Conservation (phyloP, 2,113 vertebrate genomes). For the Zapus hudsonius region DNA sequence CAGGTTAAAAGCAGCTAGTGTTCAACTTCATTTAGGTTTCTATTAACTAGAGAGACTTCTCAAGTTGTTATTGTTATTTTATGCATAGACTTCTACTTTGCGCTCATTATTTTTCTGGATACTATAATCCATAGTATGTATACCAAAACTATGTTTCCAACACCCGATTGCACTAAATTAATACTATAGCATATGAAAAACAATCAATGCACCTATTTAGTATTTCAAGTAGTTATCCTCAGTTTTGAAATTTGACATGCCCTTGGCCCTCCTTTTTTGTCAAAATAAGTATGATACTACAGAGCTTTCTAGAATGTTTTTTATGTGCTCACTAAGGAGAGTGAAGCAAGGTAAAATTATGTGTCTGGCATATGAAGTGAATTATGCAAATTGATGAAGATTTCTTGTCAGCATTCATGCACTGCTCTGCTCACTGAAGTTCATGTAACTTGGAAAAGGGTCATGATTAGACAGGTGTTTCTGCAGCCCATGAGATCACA, state of each 20-base stretch:
- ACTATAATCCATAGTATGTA: constrained; percentile 52
- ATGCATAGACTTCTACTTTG: constrained; percentile 39
- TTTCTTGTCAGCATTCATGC: constrained; percentile 71
- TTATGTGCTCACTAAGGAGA: neutral
- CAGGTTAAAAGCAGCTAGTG: constrained; percentile 80
- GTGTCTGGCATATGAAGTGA: constrained; percentile 55
- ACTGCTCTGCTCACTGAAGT: constrained; percentile 72
- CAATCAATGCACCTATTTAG: constrained; percentile 20
- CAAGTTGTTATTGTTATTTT: constrained; percentile 72
- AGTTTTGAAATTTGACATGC: neutral
- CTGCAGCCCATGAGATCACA: constrained; percentile 76
- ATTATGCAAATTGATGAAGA: constrained; percentile 75
- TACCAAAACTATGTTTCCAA: constrained; percentile 58
- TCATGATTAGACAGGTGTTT: constrained; percentile 78
- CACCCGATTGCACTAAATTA: constrained; percentile 57
- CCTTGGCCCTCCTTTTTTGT: neutral
- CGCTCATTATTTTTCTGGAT: constrained; percentile 72
- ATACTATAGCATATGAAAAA: constrained; percentile 17
- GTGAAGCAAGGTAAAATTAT: constrained; percentile 27
- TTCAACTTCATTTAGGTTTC: constrained; percentile 81
- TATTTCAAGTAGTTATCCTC: constrained; percentile 42
- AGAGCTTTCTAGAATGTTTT: constrained; percentile 19
- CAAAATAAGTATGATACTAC: neutral
- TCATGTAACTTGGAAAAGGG: constrained; percentile 75
- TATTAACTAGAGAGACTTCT: constrained; percentile 75